Base-by-base conservation (phyloP, 1,140 invertebrate genomes). In the Coelopa frigida region DNA sequence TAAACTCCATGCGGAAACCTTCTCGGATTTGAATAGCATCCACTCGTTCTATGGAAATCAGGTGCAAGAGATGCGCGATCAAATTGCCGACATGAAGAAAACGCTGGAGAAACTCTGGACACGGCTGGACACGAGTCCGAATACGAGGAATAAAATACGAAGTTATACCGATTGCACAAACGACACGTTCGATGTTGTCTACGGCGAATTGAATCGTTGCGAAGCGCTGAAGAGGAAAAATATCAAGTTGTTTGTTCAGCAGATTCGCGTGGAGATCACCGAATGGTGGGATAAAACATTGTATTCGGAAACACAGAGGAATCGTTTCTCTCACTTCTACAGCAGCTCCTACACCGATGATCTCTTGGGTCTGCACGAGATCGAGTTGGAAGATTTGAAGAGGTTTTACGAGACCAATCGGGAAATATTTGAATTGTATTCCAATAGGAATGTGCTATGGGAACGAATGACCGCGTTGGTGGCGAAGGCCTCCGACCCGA, bases 211-310 rank as follows among this genome's bases (percentile, higher is more conserved):
- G 18, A 66, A 75, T 22, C 70, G 76, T 12, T 83, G 80, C 56
- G 79, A 83, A 58, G 62, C 74, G 31, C 67, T 81, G 8, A 79
- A 83, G 31, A 66, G 70, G 7, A 74, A 81, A 51, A 84, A 85
- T 59, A 75, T 87, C 1, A 73, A 78, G 57, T 57, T 77, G 40
- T 87, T 87, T 61, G 73, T 90, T 21, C 76, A 78, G 2, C 80
- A 82, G 56, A 64, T 86, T 2, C 74, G 85, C 4, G 60, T 71
- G 2, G 82, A 90, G 57, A 75, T 90, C 6, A 62, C 70, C 41
- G 59, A 77, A 38, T 78, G 80, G 70, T 90, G 86, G 85, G 78
- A 85, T 45, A 76, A 78, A 53, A 83, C 85, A 42, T 78, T 79
- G 59, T 81, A 79, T 53, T 78, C 77, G 27, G 67, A 74, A 36